Evolutionary conservation across 2,113 vertebrate species (phyloP), one percentile per base, ranked within the genome.

Genomic region (Oreamnos americanus): DNA sequence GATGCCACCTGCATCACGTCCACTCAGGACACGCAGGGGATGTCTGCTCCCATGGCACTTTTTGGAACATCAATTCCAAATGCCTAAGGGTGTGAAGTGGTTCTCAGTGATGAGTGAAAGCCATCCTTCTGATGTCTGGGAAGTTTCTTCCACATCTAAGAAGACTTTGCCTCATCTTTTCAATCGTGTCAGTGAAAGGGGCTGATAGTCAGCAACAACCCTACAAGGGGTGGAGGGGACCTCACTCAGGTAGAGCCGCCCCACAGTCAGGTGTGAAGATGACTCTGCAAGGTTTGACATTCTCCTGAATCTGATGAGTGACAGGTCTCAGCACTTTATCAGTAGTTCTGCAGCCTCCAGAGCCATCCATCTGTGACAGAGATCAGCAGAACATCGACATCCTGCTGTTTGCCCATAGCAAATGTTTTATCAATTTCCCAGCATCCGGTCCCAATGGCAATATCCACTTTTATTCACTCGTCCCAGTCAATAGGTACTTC

Each of bases 1-100:
- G 19, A 11, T 14, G n/a, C 9, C 1, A 0, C 12, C 15, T 1
- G 6, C 19, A 10, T 36, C 4, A 8, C 0, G 25, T 6, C 25
- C 33, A 33, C 17, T 25, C 57, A 28, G 9, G 10, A 36, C n/a
- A 2, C 28, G 2, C 25, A 3, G 67, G 21, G 4, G 3, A 4
- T 3, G 6, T 21, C 49, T 43, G 62, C 6, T 21, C 28, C 62
- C 2, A 0, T 2, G 19, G 43, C 1, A 4, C 26, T 45, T 45
- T 25, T 10, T 1, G 23, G 19, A 51, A 5, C 62, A 25, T 16
- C 21, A 12, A 3, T 53, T 87, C 49, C 85, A 47, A 12, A 28
- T 25, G 13, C 33, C 11, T 0, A 39, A 30, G 25, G 33, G 26
- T 23, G 25, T 3, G 14, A 26, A 19, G 28, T 0, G 33, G 4